Percentiles rank a stretch among this genome's conserved stretches.
Evolutionary conservation across 2,797 vertebrate species (phyloP).

Genomic region (Urocyon cinereoargenteus): DNA sequence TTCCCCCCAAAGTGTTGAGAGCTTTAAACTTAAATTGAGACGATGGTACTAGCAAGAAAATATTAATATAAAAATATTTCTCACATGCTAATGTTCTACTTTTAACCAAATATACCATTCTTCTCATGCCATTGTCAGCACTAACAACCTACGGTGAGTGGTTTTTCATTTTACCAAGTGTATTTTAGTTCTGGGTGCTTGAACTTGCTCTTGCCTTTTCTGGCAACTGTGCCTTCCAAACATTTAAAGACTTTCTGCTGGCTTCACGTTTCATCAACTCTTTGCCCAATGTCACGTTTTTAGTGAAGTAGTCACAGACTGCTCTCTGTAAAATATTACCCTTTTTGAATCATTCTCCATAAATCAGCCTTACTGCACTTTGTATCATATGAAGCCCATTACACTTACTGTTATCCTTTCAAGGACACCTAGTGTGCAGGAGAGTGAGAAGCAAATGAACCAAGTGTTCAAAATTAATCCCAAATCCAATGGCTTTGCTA

Average conservation of each 20-base stretch:
- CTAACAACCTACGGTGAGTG: not conserved
- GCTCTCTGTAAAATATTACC: not conserved
- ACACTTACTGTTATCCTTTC: not conserved
- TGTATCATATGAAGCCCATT: not conserved
- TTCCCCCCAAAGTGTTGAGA: not conserved
- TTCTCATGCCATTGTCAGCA: not conserved
- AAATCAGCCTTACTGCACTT: not conserved
- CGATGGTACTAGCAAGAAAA: not conserved
- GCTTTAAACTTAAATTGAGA: slow-evolving; percentile 5
- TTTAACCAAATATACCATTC: not conserved
- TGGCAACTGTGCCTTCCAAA: not conserved
- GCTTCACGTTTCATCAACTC: not conserved
- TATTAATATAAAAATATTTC: not conserved
- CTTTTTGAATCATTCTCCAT: not conserved
- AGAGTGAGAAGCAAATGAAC: not conserved
- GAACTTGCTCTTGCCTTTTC: not conserved
- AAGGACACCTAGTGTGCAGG: not conserved
- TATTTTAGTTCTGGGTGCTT: not conserved
- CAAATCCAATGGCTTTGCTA: not conserved
- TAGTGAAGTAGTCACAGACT: not conserved
- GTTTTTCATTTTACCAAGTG: not conserved
- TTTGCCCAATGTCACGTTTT: not conserved
- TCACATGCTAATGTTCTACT: not conserved
- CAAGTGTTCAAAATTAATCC: not conserved
- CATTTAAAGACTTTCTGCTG: not conserved